Percentiles rank a stretch among this genome's conserved stretches.
Evolutionary conservation across 2,888 invertebrate species (phyloP).

Genomic region (Amorpha juglandis): DNA sequence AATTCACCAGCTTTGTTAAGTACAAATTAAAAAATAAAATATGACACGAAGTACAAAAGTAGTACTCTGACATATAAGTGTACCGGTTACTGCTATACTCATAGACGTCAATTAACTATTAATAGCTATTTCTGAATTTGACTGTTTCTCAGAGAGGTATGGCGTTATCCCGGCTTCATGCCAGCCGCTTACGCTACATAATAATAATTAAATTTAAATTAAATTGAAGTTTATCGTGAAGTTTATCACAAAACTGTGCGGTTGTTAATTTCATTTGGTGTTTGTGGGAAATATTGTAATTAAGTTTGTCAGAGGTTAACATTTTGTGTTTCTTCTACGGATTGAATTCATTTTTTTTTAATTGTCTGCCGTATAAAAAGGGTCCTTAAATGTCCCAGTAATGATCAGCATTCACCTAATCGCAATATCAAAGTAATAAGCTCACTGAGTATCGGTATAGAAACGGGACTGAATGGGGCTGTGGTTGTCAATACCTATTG

Average conservation of each 20-base stretch:
- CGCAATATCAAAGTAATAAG: background rate
- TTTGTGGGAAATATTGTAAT: constrained; percentile 6
- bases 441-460: background rate
- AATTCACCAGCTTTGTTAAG: too few species aligned
- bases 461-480: background rate
- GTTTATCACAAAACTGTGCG: constrained; percentile 27
- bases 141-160: too few species aligned
- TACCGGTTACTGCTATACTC: too few species aligned
- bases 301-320: background rate
- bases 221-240: too few species aligned
- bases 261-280: constrained; percentile 37
- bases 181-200: too few species aligned
- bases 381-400: background rate
- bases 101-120: too few species aligned
- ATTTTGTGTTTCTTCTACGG: background rate
- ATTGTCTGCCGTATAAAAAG: background rate
- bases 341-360: background rate
- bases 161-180: too few species aligned
- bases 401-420: background rate
- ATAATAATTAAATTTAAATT: too few species aligned
- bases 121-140: too few species aligned
- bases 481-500: background rate
- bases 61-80: too few species aligned
- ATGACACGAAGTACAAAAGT: too few species aligned
- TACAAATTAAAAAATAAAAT: too few species aligned